Percentiles rank a stretch among this genome's conserved stretches.
phyloP scores from a whole-genome alignment of 2,113 vertebrate species.

The Aphelocoma coerulescens region DNA sequence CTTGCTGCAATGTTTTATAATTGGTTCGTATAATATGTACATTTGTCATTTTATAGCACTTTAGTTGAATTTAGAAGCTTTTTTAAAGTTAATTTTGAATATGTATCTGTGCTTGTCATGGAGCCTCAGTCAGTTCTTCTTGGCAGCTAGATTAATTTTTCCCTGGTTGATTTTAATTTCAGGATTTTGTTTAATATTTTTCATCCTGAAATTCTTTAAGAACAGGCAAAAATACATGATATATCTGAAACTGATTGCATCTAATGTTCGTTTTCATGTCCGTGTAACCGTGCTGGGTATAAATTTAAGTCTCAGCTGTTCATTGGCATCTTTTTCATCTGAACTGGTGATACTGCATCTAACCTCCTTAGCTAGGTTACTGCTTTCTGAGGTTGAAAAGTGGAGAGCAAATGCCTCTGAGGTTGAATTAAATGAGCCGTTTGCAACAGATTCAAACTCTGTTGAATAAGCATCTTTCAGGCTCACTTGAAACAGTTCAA shows the following conservation, averaged over 20 bases:
- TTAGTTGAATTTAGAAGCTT: constrained; percentile 35
- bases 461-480: constrained; percentile 30
- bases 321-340: constrained; percentile 47
- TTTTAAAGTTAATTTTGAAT: constrained; percentile 58
- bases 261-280: not conserved
- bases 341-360: constrained; percentile 48
- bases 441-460: constrained; percentile 2
- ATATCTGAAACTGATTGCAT: not conserved
- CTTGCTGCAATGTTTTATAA: constrained; percentile 45
- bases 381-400: constrained; percentile 26
- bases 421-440: constrained; percentile 43
- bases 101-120: not conserved
- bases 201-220: constrained; percentile 3
- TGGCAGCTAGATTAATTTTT: constrained; percentile 4
- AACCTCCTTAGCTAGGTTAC: constrained; percentile 16
- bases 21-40: not conserved
- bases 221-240: not conserved
- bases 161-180: constrained; percentile 30
- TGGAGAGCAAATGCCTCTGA: constrained; percentile 33
- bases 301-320: constrained; percentile 53
- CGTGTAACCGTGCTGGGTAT: not conserved
- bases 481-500: not conserved
- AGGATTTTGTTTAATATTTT: not conserved
- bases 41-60: constrained; percentile 31
- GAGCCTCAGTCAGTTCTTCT: not conserved